Evolutionary conservation across 2,113 vertebrate species (phyloP), one percentile per base, ranked within the genome.

Genomic region (Solea senegalensis): DNA sequence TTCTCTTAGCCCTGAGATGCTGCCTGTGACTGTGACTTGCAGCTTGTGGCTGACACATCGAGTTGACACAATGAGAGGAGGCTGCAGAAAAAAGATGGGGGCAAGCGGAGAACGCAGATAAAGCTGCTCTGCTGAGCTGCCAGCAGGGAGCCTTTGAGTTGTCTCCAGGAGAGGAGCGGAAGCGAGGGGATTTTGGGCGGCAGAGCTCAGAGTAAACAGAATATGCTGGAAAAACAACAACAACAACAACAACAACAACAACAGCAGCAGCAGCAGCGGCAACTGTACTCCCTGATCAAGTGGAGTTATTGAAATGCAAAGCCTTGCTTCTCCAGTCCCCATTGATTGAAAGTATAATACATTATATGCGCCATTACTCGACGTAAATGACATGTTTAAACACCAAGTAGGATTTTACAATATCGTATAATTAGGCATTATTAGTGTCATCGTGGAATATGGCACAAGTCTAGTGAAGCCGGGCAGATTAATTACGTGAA

Each of bases 231-330:
- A 85, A 88, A 91, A 90, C 86, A 90, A 89, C 71, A 87, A 76
- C 86, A 82, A 46, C 81, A 70, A 78, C 81, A 78, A 69, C 6
- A 40, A 21, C 16, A 26, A 5, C 51, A 27, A 2, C 43, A 44
- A 2, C 43, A 48, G 45, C 81, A 78, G 66, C 6, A 40, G 9
- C 16, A 26, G 8, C 51, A 11, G 26, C 52, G 15, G 26, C n/a
- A 21, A 52, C 68, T 51, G 26, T 14, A 13, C 83, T 63, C 67
- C 76, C 76, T 81, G 76, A 87, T 87, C 79, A 84, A 89, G 84
- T 60, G 65, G 83, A 76, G 79, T 80, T 82, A 90, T 89, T 90
- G 67, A 90, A 85, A 92, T 90, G 88, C 88, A 90, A 90, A 90
- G 70, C 86, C 76, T 65, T 5, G 40, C 78, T 81, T 54, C 58